phyloP scores from a whole-genome alignment of 2,113 vertebrate genomes.

The Solenodon paradoxus region DNA sequence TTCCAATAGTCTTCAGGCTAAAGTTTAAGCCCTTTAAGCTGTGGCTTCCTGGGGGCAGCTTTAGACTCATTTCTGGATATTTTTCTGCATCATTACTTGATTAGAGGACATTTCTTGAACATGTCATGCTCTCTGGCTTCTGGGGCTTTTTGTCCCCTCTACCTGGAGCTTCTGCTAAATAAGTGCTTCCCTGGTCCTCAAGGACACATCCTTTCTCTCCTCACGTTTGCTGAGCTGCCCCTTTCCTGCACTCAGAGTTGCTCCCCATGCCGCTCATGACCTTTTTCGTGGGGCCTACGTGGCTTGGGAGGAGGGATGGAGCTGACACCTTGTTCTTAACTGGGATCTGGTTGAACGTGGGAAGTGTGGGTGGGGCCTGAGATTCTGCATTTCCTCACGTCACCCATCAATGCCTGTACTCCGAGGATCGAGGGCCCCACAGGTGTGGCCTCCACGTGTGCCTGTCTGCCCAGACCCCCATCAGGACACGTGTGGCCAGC shows the following conservation, averaged over 20 bases:
- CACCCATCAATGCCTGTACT: too few relatives aligned
- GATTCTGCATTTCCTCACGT: too few relatives aligned
- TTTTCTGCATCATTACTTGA: background rate
- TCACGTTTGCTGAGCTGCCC: rapidly evolving
- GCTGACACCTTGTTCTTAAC: background rate
- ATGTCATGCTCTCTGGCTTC: background rate
- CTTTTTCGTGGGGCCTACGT: too few relatives aligned
- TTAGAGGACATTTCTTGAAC: too few relatives aligned
- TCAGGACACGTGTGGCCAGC: background rate
- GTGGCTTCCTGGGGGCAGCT: background rate
- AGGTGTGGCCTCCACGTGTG: too few relatives aligned
- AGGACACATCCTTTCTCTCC: background rate
- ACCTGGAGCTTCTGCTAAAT: background rate
- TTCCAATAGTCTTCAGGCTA: background rate
- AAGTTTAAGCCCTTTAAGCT: background rate
- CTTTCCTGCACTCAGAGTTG: background rate
- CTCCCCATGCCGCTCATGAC: background rate
- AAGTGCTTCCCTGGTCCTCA: background rate
- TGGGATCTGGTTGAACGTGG: background rate
- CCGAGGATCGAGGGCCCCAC: background rate
- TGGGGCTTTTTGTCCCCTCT: rapidly evolving
- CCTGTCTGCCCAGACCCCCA: background rate
- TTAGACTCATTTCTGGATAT: background rate
- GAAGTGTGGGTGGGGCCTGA: too few relatives aligned
- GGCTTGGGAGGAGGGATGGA: too few relatives aligned